Percentiles rank a stretch among this genome's conserved stretches.
Evolutionary conservation across 2,888 invertebrate species (phyloP).

Genomic region (Pardosa pseudoannulata): DNA sequence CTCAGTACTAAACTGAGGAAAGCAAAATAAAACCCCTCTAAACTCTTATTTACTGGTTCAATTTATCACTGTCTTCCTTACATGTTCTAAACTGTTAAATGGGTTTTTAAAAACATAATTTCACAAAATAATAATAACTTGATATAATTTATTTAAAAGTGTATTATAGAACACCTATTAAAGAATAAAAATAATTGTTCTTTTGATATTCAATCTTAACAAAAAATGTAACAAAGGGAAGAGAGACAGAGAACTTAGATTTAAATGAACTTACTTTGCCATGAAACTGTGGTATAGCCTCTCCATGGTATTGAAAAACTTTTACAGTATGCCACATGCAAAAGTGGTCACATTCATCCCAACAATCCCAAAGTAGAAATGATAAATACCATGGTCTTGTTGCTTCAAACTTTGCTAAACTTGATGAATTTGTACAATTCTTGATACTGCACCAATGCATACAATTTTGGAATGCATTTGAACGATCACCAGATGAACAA

Average conservation of each 20-base stretch:
- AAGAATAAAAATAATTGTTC: too few species aligned
- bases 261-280: slow-evolving; percentile 85
- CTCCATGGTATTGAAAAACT: slow-evolving; percentile 82
- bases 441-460: slow-evolving; percentile 59
- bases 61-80: too few species aligned
- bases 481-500: slow-evolving; percentile 73
- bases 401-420: slow-evolving; percentile 66
- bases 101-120: too few species aligned
- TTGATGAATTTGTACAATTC: slow-evolving; percentile 69
- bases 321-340: slow-evolving; percentile 96
- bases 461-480: slow-evolving; percentile 69
- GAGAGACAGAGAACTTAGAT: not conserved
- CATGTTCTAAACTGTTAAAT: too few species aligned
- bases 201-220: too few species aligned
- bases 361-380: slow-evolving; percentile 86
- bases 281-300: slow-evolving; percentile 89
- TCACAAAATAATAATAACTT: too few species aligned
- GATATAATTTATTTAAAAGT: too few species aligned
- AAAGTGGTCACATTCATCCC: slow-evolving; percentile 90
- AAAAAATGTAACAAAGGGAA: too few species aligned
- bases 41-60: too few species aligned
- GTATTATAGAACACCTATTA: too few species aligned
- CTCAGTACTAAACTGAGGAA: too few species aligned
- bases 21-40: too few species aligned
- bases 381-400: slow-evolving; percentile 74